These are phyloP conservation scores for Porites cylindrica DNA, from an alignment of 92 coral and sea anemone species.

Conservation along the genomic window DNA sequence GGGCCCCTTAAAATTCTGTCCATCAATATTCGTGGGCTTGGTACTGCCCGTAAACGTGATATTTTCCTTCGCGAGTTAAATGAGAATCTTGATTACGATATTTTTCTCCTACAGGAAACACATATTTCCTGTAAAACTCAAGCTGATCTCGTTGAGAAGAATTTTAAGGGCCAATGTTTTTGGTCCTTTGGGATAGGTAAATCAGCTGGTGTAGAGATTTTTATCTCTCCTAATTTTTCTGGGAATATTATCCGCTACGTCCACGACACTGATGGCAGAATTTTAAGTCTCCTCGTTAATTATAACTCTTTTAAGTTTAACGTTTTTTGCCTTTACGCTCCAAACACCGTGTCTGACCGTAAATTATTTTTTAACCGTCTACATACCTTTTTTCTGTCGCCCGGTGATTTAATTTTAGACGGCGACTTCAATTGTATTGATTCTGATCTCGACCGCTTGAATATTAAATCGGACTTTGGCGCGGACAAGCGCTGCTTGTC, in stretches of 20 bases:
- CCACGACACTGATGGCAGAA: not conserved
- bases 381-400: too few species aligned
- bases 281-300: not conserved
- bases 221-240: not conserved
- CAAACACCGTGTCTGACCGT: not conserved
- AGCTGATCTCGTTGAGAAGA: not conserved
- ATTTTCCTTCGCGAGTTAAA: not conserved
- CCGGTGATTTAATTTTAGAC: too few species aligned
- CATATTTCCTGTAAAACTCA: not conserved
- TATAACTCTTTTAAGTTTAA: not conserved
- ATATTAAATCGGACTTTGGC: too few species aligned
- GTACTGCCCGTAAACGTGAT: not conserved
- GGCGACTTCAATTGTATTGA: too few species aligned
- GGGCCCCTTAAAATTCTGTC: not conserved
- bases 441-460: too few species aligned
- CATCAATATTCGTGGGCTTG: not conserved
- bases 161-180: constrained; percentile 8
- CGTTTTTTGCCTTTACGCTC: not conserved
- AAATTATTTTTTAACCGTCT: too few species aligned
- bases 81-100: not conserved
- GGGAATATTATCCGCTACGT: not conserved
- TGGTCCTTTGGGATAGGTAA: constrained; percentile 29
- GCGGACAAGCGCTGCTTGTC: too few species aligned
- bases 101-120: not conserved
- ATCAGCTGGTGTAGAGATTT: constrained; percentile 11